Conservation (phyloP, 2,888 invertebrate species). For the Dioctria linearis region DNA sequence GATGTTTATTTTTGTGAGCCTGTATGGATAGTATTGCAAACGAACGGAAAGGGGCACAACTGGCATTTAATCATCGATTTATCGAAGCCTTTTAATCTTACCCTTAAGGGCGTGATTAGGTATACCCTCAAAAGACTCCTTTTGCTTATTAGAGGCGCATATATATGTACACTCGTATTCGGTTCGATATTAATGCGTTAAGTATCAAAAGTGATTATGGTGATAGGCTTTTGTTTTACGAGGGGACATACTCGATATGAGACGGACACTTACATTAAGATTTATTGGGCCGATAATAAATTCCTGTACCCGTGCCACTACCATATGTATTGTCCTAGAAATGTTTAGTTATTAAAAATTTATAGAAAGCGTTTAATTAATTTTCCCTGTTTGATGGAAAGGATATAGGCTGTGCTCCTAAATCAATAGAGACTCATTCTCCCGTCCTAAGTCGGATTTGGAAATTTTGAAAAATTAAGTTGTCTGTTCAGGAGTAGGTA, state of each 20-base stretch:
- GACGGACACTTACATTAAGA: slow-evolving; percentile 5
- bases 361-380: background rate
- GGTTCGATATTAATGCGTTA: slow-evolving; percentile 54
- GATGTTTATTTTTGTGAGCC: background rate
- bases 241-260: slow-evolving; percentile 46
- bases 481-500: too few relatives aligned
- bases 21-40: background rate
- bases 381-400: background rate
- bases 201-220: slow-evolving; percentile 56
- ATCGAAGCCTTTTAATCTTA: slow-evolving; percentile 57
- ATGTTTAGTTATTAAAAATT: background rate
- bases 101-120: slow-evolving; percentile 55
- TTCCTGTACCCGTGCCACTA: background rate
- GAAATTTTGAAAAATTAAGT: too few relatives aligned
- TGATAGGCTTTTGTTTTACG: slow-evolving; percentile 52
- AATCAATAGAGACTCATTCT: too few relatives aligned
- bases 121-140: slow-evolving; percentile 53
- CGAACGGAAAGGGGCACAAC: background rate
- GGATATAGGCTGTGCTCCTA: background rate
- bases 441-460: too few relatives aligned
- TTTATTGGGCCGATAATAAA: slow-evolving; percentile 39
- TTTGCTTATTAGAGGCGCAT: background rate
- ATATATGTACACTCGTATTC: slow-evolving; percentile 15
- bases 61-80: slow-evolving; percentile 58
- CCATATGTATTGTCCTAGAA: background rate